These are phyloP conservation scores for Cyclopterus lumpus DNA, from an alignment of 2,797 vertebrate genomes.

Conservation along the genomic window DNA sequence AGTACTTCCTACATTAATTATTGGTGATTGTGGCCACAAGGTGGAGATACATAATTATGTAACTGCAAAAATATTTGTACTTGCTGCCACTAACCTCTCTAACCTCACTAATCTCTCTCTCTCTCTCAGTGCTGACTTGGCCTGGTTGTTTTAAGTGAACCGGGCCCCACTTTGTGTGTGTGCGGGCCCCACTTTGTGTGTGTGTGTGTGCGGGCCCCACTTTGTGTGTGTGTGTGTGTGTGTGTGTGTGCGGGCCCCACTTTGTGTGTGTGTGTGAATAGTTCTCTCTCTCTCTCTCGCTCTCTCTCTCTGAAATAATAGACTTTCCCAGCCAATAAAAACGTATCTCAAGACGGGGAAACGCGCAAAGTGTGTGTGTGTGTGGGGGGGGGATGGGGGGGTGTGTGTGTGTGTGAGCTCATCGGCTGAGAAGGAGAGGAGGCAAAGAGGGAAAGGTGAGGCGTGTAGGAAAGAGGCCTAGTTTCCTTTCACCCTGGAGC, in stretches of 20 bases:
- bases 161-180: no score
- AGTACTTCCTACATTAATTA: background rate
- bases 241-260: no score
- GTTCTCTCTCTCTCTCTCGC: background rate
- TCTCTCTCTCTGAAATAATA: constrained; percentile 9
- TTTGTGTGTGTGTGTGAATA: no score
- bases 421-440: background rate
- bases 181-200: no score
- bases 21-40: constrained; percentile 32
- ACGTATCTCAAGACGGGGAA: background rate
- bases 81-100: background rate
- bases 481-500: constrained; percentile 19
- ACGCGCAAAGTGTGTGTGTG: background rate
- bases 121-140: no score
- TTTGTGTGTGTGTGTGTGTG: no score
- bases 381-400: no score
- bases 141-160: no score
- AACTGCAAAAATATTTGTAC: background rate
- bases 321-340: background rate
- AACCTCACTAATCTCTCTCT: background rate
- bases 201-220: no score
- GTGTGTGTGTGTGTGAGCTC: background rate
- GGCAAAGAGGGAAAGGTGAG: background rate
- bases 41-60: constrained; percentile 20
- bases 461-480: background rate